These are phyloP conservation scores for Danaus chrysippus DNA, from an alignment of 2,888 invertebrate genomes.

Conservation along the genomic window DNA sequence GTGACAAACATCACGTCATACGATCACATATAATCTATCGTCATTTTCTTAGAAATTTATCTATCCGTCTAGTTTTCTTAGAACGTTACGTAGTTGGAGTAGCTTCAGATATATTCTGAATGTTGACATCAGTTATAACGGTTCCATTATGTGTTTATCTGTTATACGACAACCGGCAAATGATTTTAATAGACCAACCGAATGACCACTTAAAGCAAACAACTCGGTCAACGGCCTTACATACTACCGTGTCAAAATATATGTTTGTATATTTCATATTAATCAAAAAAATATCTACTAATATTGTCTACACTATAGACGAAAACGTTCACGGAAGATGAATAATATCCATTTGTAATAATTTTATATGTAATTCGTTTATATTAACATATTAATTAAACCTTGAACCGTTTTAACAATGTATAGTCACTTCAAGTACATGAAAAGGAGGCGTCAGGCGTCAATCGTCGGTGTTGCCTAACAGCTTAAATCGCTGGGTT, in stretches of 20 bases:
- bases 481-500: conserved; percentile 54
- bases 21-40: too few relatives aligned
- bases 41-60: too few relatives aligned
- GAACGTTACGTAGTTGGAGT: too few relatives aligned
- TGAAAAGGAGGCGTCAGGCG: conserved; percentile 39
- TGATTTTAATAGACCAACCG: conserved; percentile 31
- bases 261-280: not conserved
- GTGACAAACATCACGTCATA: too few relatives aligned
- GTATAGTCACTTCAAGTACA: conserved; percentile 18
- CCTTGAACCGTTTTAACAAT: conserved; percentile 22
- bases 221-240: conserved; percentile 60
- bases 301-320: too few relatives aligned
- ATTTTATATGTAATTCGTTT: conserved; percentile 7
- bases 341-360: too few relatives aligned
- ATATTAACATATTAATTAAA: conserved; percentile 16
- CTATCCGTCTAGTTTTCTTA: too few relatives aligned
- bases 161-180: not conserved
- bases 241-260: conserved; percentile 51
- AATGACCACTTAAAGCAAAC: conserved; percentile 43
- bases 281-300: not conserved
- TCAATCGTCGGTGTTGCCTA: conserved; percentile 50
- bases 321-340: too few relatives aligned
- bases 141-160: not conserved
- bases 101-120: too few relatives aligned
- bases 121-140: too few relatives aligned